These are phyloP conservation scores for Pagrus major DNA, from an alignment of 2,113 vertebrate genomes.

Conservation along the genomic window DNA sequence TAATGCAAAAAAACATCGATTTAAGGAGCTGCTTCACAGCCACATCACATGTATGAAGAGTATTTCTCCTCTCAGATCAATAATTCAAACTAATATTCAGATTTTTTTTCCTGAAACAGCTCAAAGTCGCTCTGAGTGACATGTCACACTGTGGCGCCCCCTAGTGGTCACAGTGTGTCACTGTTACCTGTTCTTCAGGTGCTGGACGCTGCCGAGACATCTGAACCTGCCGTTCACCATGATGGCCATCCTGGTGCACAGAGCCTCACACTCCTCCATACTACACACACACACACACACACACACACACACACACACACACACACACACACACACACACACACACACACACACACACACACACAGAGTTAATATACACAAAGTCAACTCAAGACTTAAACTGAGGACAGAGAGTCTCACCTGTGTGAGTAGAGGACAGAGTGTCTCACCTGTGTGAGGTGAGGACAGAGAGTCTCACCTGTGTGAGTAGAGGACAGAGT, in stretches of 20 bases:
- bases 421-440: slow-evolving; percentile 88
- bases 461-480: no score
- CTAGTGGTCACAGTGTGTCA: background rate
- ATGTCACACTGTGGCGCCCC: no score
- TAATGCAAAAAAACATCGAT: background rate
- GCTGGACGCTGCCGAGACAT: slow-evolving; percentile 97
- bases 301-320: slow-evolving; percentile 48
- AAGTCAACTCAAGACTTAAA: background rate
- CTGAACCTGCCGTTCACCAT: slow-evolving; percentile 98
- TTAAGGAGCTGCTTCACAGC: background rate
- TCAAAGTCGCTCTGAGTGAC: no score
- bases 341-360: slow-evolving; percentile 8
- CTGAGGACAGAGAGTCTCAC: background rate
- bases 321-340: slow-evolving; percentile 52
- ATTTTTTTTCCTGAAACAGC: no score
- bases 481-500: background rate
- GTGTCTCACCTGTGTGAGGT: slow-evolving; percentile 92
- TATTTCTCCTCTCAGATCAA: no score
- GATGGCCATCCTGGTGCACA: slow-evolving; percentile 98
- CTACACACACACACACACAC: slow-evolving; percentile 85
- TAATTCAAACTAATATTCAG: no score
- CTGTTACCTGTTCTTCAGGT: slow-evolving; percentile 95
- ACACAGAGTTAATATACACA: slow-evolving; percentile 28
- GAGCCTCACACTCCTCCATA: slow-evolving; percentile 99
- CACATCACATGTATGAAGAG: no score